Evolutionary conservation across 2,113 vertebrate genomes (phyloP).

Genomic region (Limanda limanda): DNA sequence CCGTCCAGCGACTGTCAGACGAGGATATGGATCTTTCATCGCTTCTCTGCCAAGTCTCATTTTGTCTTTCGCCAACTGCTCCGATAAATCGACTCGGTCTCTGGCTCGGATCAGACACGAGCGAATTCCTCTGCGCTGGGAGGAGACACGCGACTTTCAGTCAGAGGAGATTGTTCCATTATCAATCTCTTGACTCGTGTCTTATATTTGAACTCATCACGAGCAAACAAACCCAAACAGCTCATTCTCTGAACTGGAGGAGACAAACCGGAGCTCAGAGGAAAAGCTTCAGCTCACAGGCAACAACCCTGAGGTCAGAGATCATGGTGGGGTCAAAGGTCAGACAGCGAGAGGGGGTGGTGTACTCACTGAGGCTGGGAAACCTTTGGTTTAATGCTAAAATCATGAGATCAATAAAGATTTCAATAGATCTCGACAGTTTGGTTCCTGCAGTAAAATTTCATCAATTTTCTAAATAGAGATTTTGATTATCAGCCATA

Average conservation of each 20-base stretch:
- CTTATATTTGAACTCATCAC: too few species aligned
- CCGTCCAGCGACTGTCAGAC: neutral
- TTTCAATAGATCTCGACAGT: neutral
- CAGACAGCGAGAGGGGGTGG: too few species aligned
- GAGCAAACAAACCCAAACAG: too few species aligned
- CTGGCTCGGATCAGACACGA: neutral
- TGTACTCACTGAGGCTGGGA: too few species aligned
- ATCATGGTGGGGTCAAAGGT: neutral
- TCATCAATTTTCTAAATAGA: too few species aligned
- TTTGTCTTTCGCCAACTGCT: constrained; percentile 1
- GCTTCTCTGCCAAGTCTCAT: neutral
- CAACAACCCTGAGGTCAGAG: neutral
- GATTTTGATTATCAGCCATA: too few species aligned
- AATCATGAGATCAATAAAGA: neutral
- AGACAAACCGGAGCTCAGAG: too few species aligned
- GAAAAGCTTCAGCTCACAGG: too few species aligned
- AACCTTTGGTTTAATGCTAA: neutral
- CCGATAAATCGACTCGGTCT: constrained; percentile 15
- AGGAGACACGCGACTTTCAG: constrained; percentile 12
- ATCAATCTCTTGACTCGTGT: neutral
- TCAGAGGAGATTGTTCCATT: neutral
- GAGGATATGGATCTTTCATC: neutral
- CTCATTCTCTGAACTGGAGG: too few species aligned
- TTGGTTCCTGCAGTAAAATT: too few species aligned
- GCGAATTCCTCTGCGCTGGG: constrained; percentile 3